phyloP scores from a whole-genome alignment of 30 jellyfish, hydroid and myxozoan species.

The Pelagia noctiluca region DNA sequence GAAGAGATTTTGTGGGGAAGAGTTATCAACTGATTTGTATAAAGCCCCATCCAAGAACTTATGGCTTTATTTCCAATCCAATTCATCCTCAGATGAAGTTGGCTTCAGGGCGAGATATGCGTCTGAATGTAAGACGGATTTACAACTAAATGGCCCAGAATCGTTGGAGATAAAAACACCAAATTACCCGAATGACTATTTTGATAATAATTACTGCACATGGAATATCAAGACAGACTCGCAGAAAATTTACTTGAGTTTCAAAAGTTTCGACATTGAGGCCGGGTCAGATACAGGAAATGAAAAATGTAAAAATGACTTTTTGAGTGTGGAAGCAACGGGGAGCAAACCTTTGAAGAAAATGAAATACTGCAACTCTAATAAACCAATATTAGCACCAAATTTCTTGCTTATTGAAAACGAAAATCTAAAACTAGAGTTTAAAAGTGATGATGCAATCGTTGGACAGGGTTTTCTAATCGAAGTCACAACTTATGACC shows the following conservation, averaged over 20 bases:
- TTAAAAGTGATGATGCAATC: slow-evolving; percentile 75
- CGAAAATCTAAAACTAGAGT: background rate
- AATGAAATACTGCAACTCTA: slow-evolving; percentile 58
- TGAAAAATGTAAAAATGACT: slow-evolving; percentile 41
- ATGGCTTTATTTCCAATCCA: slow-evolving; percentile 62
- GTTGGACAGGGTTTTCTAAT: slow-evolving; percentile 61
- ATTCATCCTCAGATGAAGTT: slow-evolving; percentile 73
- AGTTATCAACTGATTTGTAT: background rate
- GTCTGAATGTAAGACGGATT: slow-evolving; percentile 44
- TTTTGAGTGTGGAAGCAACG: slow-evolving; percentile 6
- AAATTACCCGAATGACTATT: slow-evolving; percentile 67
- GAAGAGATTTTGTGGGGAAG: slow-evolving; percentile 64
- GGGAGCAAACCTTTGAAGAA: background rate
- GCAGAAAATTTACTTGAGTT: background rate
- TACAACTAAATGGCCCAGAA: slow-evolving; percentile 12
- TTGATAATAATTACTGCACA: slow-evolving; percentile 61
- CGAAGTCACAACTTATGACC: slow-evolving; percentile 43
- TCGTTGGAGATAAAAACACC: slow-evolving; percentile 36
- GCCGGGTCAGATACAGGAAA: slow-evolving; percentile 17
- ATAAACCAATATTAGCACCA: slow-evolving; percentile 29
- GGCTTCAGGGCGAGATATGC: slow-evolving; percentile 68
- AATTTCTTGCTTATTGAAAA: background rate
- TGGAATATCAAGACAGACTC: slow-evolving; percentile 48
- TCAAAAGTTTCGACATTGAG: slow-evolving; percentile 63
- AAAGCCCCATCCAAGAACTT: slow-evolving; percentile 35